Percentiles rank a stretch among this genome's conserved stretches.
These are phyloP conservation scores for Trachymyrmex cornetzi DNA, from an alignment of 1,140 invertebrate genomes.

Conservation along the genomic window DNA sequence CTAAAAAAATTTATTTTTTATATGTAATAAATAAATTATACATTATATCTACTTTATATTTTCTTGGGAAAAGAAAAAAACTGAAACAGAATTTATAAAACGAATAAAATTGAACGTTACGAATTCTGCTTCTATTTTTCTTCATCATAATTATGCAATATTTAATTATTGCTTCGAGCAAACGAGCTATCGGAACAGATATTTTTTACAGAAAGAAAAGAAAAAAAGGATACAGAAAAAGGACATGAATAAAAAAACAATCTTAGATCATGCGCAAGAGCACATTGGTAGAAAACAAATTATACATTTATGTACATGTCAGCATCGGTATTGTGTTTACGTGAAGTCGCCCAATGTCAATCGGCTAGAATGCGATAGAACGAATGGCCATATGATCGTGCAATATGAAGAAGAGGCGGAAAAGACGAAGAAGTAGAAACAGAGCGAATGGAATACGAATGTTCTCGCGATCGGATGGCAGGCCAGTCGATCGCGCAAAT, in stretches of 20 bases:
- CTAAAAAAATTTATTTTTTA: not conserved
- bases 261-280: slow-evolving; percentile 17
- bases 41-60: not conserved
- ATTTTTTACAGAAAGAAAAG: not conserved
- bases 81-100: not conserved
- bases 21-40: not conserved
- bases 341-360: not conserved
- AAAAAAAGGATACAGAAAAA: not conserved
- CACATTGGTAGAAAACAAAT: slow-evolving; percentile 37
- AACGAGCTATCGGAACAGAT: not conserved
- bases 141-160: not conserved
- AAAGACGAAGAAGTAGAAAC: slow-evolving; percentile 3
- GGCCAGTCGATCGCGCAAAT: slow-evolving; percentile 14
- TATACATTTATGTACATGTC: slow-evolving; percentile 35
- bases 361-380: slow-evolving; percentile 1
- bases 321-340: slow-evolving; percentile 24
- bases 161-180: not conserved
- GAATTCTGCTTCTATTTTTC: not conserved
- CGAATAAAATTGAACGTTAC: not conserved
- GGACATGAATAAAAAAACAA: not conserved
- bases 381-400: not conserved
- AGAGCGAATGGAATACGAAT: not conserved
- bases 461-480: slow-evolving; percentile 21
- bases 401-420: not conserved
- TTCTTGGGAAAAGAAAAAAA: not conserved